Base-by-base conservation (phyloP, 2,888 invertebrate species). In the Chymomyza amoena region DNA sequence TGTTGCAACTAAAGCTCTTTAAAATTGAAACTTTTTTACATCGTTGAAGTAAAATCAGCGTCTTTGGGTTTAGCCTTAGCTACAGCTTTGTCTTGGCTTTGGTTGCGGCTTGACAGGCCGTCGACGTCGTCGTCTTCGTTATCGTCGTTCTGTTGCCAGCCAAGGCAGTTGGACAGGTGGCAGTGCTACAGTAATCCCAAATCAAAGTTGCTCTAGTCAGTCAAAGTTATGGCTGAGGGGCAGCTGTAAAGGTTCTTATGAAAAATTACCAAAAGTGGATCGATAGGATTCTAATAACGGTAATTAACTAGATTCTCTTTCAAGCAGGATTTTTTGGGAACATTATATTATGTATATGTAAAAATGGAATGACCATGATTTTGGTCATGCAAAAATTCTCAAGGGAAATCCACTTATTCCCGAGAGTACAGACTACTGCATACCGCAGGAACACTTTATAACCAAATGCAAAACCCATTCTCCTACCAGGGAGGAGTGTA, bases 1-100 rank as follows among this genome's bases (percentile, higher is more conserved):
- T 32, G 36, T 45, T 60, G 54, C 52, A 64, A 67, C 78, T 79
- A 83, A 82, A 72, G 76, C 81, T 77, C 68, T 79, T 86, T 84
- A 79, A 86, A 45, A 45, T 45, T 45, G 39, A 45, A 45, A 45
- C 39, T 45, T 45, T 32, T 45, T 45, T 45, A 45, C 39, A 45
- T 45, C 39, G 39, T 45, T 45, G 39, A 45, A 45, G 39, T 45
- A 7, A 45, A 45, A 45, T 45, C 39, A 45, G 39, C 39, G 39
- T 45, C 39, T 45, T 39, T 39, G 39, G 39, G 13, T 39, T 45
- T 45, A 45, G 39, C 39, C 6, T 45, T 45, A 45, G 39, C 39
- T 45, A 13, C 39, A 45, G 39, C 39, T 45, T 54, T 54, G 54
- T 54, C 54, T 65, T 56, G 75, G 72, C 54, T 72, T 52, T 65